phyloP scores from a whole-genome alignment of 1,140 invertebrate genomes.

The Macrobrachium rosenbergii region DNA sequence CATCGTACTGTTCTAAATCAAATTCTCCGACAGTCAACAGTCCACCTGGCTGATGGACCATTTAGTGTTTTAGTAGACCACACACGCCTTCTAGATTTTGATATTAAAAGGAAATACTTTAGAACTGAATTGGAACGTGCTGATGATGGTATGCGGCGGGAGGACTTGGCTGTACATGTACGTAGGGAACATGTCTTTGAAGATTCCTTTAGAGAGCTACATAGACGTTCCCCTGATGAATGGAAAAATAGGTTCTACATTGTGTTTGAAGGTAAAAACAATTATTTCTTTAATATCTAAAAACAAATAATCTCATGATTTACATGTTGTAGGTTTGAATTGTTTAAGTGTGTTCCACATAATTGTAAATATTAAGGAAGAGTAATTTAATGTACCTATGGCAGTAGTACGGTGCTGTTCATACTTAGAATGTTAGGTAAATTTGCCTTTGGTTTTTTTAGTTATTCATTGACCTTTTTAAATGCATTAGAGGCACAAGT shows the following conservation, averaged over 20 bases:
- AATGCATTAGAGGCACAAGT: no score
- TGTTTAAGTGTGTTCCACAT: no score
- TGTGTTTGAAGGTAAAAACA: slow-evolving; percentile 86
- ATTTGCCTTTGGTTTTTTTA: no score
- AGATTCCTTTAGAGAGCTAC: slow-evolving; percentile 91
- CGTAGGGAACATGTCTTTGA: slow-evolving; percentile 90
- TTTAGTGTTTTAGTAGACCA: slow-evolving; percentile 93
- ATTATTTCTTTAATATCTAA: neutral
- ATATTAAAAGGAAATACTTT: slow-evolving; percentile 93
- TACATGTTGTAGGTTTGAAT: no score
- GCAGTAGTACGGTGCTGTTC: no score
- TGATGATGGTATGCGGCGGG: slow-evolving; percentile 85
- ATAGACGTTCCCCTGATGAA: slow-evolving; percentile 86
- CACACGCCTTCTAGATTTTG: slow-evolving; percentile 91
- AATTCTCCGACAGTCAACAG: slow-evolving; percentile 88
- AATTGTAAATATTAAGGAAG: no score
- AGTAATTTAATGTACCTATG: no score
- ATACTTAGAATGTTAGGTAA: no score
- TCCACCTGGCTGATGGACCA: slow-evolving; percentile 88
- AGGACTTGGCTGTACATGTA: slow-evolving; percentile 92
- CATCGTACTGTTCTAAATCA: slow-evolving; percentile 93
- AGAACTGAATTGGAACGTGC: slow-evolving; percentile 86
- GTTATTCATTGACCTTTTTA: no score
- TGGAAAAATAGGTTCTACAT: slow-evolving; percentile 97
- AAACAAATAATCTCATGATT: no score